Evolutionary conservation across 2,113 vertebrate species (phyloP).

Genomic region (Scalopus aquaticus): DNA sequence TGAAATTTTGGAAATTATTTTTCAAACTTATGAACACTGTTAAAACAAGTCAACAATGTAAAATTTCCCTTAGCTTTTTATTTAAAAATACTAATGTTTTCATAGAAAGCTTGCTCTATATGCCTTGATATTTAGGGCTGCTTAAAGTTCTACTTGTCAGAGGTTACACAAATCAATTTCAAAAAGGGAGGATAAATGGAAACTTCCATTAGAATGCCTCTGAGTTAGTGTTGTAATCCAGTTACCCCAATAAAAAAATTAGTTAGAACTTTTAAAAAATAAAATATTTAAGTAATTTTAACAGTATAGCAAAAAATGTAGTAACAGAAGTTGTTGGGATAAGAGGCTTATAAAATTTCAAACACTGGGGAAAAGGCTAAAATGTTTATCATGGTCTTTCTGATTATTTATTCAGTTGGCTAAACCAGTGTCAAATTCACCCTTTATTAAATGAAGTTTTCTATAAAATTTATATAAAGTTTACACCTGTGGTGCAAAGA

Average conservation of each 20-base stretch:
- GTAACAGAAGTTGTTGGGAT: not conserved
- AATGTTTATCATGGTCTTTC: not conserved
- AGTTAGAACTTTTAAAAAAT: too few relatives aligned
- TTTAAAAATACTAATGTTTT: constrained; percentile 23
- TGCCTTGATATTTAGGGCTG: not conserved
- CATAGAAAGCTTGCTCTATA: not conserved
- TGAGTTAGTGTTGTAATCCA: too few relatives aligned
- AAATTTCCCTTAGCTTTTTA: constrained; percentile 22
- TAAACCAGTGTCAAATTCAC: not conserved
- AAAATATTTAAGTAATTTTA: too few relatives aligned
- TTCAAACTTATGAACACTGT: not conserved
- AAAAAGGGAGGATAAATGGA: not conserved
- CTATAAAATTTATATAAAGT: too few relatives aligned
- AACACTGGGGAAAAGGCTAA: not conserved
- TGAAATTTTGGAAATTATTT: not conserved
- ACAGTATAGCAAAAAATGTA: too few relatives aligned
- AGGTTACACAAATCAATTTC: not conserved
- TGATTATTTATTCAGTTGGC: not conserved
- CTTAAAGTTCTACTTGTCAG: not conserved
- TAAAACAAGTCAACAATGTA: not conserved
- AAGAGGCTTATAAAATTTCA: constrained; percentile 1
- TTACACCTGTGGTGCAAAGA: not conserved
- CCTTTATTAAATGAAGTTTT: constrained; percentile 7
- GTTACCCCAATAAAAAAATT: too few relatives aligned
- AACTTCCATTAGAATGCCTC: not conserved